A percentile compares a stretch with the other conserved stretches of the same genome.
Evolutionary conservation across 92 coral and sea anemone species (phyloP).

Genomic region (Diadumene lineata): DNA sequence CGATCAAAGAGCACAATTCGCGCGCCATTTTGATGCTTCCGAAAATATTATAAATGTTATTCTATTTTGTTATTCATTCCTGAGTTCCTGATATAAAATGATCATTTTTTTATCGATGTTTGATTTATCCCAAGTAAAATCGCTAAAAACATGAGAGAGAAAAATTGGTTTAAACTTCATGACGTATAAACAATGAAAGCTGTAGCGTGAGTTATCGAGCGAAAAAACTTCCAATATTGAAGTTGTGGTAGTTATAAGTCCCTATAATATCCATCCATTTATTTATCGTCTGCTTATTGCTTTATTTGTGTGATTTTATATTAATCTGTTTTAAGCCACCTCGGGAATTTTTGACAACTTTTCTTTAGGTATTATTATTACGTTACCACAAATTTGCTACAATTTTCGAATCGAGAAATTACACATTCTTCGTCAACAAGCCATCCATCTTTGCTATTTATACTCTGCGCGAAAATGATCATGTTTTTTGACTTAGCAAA

Average conservation of each 20-base stretch:
- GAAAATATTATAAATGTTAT: not conserved
- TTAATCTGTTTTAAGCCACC: not conserved
- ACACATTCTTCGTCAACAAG: too few relatives aligned
- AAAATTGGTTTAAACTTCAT: not conserved
- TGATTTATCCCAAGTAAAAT: constrained; percentile 2
- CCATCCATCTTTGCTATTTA: too few relatives aligned
- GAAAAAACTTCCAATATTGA: not conserved
- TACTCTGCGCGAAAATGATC: too few relatives aligned
- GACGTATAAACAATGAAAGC: not conserved
- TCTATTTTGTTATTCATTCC: not conserved
- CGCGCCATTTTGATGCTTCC: not conserved
- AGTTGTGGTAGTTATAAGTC: not conserved
- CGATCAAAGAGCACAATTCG: not conserved
- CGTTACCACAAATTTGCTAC: too few relatives aligned
- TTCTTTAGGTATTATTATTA: too few relatives aligned
- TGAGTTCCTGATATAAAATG: not conserved
- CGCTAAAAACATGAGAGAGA: not conserved
- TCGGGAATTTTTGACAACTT: not conserved
- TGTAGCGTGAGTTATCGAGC: not conserved
- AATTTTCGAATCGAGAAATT: too few relatives aligned
- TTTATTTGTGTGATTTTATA: not conserved
- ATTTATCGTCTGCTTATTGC: not conserved
- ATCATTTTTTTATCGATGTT: not conserved
- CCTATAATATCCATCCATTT: not conserved
- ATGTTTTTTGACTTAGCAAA: too few relatives aligned